Base-by-base conservation (phyloP, 2,888 invertebrate genomes). In the Xestoiulus laeticollis region DNA sequence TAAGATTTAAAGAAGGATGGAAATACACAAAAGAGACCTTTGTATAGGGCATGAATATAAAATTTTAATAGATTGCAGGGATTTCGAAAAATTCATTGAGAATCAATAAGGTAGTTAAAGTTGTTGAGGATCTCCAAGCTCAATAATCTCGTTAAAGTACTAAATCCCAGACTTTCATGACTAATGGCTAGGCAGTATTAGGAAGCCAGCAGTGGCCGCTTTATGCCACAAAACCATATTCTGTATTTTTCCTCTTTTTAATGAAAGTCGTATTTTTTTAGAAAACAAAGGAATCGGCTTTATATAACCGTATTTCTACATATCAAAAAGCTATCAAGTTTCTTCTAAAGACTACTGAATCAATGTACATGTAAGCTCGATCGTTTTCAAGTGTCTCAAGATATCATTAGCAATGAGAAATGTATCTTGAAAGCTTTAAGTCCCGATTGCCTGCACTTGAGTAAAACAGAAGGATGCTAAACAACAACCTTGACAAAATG, bases 321-420 rank as follows among this genome's bases (percentile, higher is more conserved):
- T 68, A 68, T 68, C 68, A 68, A 68, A 68, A 68, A 68, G 68
- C 68, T 68, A 68, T 68, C 68, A 68, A 68, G 26, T 68, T 68
- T 68, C 68, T 68, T 68, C 68, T 68, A 68, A 22, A 10, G 22
- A 68, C 68, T 68, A 68, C 68, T 68, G 68, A 68, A 68, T 68
- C 68, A 68, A 68, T 68, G 68, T 68, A 68, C 68, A 68, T 68
- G 68, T 68, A 68, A 68, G 68, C 68, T 68, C 68, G 68, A 68
- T 68, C 68, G 68, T 68, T 68, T 68, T 68, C 68, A 68, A 68
- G 68, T 68, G 68, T 68, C 68, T 68, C 68, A 68, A 68, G 68
- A 68, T 68, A 26, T 68, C 68, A 68, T 68, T 68, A 68, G 68
- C 68, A 68, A 22, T 68, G 68, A 68, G 68, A 68, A 68, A 68